A percentile compares a stretch with the other conserved stretches of the same genome.
Conservation (phyloP, 2,888 invertebrate species). For the Drosophila merina region DNA sequence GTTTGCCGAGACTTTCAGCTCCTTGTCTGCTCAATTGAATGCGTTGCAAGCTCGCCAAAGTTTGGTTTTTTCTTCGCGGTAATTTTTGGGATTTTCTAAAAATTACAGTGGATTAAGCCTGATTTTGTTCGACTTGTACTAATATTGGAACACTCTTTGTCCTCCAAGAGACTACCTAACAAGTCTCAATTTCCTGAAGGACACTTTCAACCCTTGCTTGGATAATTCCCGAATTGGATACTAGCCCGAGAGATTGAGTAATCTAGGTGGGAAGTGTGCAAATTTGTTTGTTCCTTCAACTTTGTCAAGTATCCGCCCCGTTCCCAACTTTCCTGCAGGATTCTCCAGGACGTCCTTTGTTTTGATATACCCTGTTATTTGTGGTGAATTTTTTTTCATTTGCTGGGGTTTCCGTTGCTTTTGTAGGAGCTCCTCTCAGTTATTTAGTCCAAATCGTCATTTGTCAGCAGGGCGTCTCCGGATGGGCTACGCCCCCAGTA, state of each 20-base stretch:
- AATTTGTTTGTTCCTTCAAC: conserved; percentile 10
- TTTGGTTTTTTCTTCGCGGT: conserved; percentile 15
- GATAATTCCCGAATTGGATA: conserved; percentile 24
- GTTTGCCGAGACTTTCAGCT: conserved; percentile 32
- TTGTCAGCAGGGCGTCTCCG: conserved; percentile 45
- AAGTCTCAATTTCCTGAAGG: conserved; percentile 16
- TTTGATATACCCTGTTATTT: conserved; percentile 40
- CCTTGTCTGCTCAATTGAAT: conserved; percentile 37
- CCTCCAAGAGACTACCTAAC: not conserved
- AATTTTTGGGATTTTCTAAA: not conserved
- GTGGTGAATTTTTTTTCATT: conserved; percentile 20
- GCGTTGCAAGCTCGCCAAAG: conserved; percentile 24
- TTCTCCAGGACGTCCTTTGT: conserved; percentile 23
- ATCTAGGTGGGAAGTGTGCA: conserved; percentile 9
- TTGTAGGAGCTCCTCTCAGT: conserved; percentile 28
- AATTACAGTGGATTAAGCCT: not conserved
- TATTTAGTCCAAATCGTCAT: conserved; percentile 55
- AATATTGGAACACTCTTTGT: not conserved
- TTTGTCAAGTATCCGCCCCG: conserved; percentile 30
- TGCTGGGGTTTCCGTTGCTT: conserved; percentile 21
- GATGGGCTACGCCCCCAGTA: conserved; percentile 25
- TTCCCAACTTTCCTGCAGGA: conserved; percentile 14
- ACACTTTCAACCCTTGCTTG: conserved; percentile 11
- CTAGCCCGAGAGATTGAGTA: conserved; percentile 8
- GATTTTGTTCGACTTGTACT: not conserved